Evolutionary conservation across 2,113 vertebrate species (phyloP).

Genomic region (Oncorhynchus masou): DNA sequence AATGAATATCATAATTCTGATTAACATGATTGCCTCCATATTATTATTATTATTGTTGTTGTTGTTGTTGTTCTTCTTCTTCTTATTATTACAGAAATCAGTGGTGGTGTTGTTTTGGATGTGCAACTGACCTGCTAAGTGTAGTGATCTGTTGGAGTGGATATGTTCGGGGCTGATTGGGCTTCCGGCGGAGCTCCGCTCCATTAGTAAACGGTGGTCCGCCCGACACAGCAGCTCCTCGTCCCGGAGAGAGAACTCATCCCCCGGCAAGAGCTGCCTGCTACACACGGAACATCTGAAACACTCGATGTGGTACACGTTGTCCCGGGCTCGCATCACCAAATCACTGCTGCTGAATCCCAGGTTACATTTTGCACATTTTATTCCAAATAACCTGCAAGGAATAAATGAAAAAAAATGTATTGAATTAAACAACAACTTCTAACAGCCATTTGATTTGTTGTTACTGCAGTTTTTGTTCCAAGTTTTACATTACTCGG

Average conservation of each 20-base stretch:
- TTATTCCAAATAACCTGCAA: slow-evolving; percentile 88
- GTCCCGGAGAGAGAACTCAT: slow-evolving; percentile 90
- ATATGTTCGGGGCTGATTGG: slow-evolving; percentile 79
- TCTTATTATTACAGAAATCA: background rate
- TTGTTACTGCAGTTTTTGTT: background rate
- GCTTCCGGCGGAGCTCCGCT: slow-evolving; percentile 76
- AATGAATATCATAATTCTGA: background rate
- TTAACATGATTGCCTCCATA: background rate
- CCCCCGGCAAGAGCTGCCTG: slow-evolving; percentile 89
- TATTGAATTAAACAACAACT: background rate
- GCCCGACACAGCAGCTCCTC: slow-evolving; percentile 88
- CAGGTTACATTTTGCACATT: slow-evolving; percentile 88
- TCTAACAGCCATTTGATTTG: background rate
- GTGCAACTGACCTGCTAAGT: slow-evolving; percentile 75
- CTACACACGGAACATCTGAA: slow-evolving; percentile 93
- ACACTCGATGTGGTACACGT: slow-evolving; percentile 93
- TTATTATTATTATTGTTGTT: slow-evolving; percentile 8
- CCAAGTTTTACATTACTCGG: no score
- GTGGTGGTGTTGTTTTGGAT: background rate
- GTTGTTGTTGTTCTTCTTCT: background rate
- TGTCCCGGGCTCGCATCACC: slow-evolving; percentile 90
- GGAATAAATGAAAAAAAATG: background rate
- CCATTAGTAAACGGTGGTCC: slow-evolving; percentile 82
- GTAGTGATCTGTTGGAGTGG: slow-evolving; percentile 74
- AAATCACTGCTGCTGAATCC: slow-evolving; percentile 89